phyloP scores from a whole-genome alignment of 2,888 invertebrate species.

The Sisyra nigra region DNA sequence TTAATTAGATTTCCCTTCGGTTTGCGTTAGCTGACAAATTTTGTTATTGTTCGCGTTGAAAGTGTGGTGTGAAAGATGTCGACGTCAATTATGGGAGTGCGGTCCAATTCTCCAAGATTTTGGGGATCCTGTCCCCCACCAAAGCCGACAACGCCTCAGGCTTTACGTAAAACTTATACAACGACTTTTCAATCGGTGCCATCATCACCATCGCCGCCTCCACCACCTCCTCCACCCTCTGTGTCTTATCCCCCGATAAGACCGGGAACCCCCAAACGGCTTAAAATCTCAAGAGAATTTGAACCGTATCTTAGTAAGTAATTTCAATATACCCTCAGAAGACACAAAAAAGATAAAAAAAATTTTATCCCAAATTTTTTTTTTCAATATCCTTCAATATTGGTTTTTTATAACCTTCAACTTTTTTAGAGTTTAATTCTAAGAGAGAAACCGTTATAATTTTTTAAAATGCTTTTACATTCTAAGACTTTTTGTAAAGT shows the following conservation, averaged over 20 bases:
- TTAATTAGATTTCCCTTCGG: not conserved
- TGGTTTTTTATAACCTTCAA: no score
- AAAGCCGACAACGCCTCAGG: constrained; percentile 1
- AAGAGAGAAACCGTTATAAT: no score
- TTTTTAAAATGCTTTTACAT: no score
- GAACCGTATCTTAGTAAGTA: constrained; percentile 38
- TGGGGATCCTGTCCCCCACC: not conserved
- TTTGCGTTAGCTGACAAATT: not conserved
- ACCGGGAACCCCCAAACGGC: not conserved
- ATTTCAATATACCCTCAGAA: no score
- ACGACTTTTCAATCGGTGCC: no score
- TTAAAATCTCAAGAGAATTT: constrained; percentile 17
- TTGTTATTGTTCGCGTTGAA: not conserved
- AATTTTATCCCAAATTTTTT: no score
- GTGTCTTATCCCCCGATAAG: not conserved
- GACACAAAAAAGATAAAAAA: no score
- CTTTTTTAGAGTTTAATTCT: no score
- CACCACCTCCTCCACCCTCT: constrained; percentile 3
- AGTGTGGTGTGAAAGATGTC: constrained; percentile 1
- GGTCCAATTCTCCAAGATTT: constrained; percentile 8
- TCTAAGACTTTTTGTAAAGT: no score
- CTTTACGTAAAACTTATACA: no score
- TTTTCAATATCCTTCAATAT: no score
- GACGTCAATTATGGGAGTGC: constrained; percentile 8
- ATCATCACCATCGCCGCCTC: constrained; percentile 4